Evolutionary conservation across 2,797 vertebrate species (phyloP), one percentile per base, ranked within the genome.

Genomic region (Thripadectes ignobilis): DNA sequence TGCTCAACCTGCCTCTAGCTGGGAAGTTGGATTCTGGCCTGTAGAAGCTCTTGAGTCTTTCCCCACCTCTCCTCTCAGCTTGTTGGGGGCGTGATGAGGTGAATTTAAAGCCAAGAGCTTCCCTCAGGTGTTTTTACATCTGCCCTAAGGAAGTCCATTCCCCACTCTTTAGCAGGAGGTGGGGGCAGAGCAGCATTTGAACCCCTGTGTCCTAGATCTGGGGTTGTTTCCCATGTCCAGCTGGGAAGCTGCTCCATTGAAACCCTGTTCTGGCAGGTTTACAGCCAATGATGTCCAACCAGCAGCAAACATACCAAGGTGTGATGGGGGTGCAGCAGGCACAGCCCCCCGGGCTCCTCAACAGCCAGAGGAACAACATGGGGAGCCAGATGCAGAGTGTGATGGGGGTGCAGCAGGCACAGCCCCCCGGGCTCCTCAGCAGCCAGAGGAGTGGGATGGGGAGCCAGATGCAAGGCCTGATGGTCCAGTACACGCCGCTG

Each of bases 401-500:
- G 97, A 98, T 99, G 96, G 98, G 99, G 88, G 99, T 99, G 88
- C 99, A 99, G 97, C 99, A 99, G 97, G 98, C 99, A 1, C 99
- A 99, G 97, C 99, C 98, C 95, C 98, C 99, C 38, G 98, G 98
- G 94, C 98, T 99, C 76, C 98, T 99, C 89, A 98, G 97, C 97
- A 98, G 98, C 91, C 99, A 99, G 97, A 99, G 99, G 96, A 98
- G 97, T 26, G 95, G 96, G 43, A 98, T 99, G 96, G 99, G 98
- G 29, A 98, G 98, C 96, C 99, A 99, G 96, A 99, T 99, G 98
- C 99, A 99, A 97, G 99, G 99, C 96, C 99, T 99, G 97, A 99
- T 99, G 99, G 99, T 99, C 94, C 99, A 99, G 97, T 99, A 99
- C 97, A 98, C 99, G 49, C 98, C 99, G 57, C 99, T 99, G 98